These are phyloP conservation scores for Girardia tigrina DNA, from an alignment of 2,888 invertebrate genomes.

Conservation along the genomic window DNA sequence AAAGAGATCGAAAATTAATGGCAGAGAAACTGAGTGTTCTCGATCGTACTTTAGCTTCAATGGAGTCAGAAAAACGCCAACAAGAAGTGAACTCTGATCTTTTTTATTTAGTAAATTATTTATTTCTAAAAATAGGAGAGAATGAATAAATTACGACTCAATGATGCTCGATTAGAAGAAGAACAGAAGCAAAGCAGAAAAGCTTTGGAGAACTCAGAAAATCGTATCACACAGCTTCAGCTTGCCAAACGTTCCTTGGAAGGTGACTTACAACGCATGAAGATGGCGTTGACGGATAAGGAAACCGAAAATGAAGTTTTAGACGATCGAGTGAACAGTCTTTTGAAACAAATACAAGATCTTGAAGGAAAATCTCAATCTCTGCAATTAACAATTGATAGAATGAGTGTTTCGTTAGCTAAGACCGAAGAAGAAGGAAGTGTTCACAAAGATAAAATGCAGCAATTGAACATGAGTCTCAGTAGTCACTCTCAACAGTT, in stretches of 20 bases:
- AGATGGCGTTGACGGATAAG: constrained; percentile 71
- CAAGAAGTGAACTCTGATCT: constrained; percentile 41
- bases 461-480: constrained; percentile 57
- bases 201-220: constrained; percentile 67
- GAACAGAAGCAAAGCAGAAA: constrained; percentile 69
- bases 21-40: constrained; percentile 46
- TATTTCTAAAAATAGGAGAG: constrained; percentile 37
- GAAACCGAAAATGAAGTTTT: constrained; percentile 63
- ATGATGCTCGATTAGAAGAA: constrained; percentile 62
- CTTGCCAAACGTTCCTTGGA: constrained; percentile 71
- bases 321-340: constrained; percentile 68
- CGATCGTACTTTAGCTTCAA: constrained; percentile 44
- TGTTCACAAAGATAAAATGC: constrained; percentile 66
- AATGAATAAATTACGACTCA: constrained; percentile 40
- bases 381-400: constrained; percentile 75
- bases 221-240: constrained; percentile 67
- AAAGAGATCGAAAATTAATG: constrained; percentile 48
- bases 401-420: constrained; percentile 70
- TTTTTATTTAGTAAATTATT: not conserved
- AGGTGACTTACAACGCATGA: constrained; percentile 72
- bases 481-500: constrained; percentile 62
- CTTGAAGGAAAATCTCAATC: constrained; percentile 76
- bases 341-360: constrained; percentile 62
- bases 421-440: constrained; percentile 67
- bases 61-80: constrained; percentile 49